Evolutionary conservation across 2,113 vertebrate genomes (phyloP).

Genomic region (Nicator chloris): DNA sequence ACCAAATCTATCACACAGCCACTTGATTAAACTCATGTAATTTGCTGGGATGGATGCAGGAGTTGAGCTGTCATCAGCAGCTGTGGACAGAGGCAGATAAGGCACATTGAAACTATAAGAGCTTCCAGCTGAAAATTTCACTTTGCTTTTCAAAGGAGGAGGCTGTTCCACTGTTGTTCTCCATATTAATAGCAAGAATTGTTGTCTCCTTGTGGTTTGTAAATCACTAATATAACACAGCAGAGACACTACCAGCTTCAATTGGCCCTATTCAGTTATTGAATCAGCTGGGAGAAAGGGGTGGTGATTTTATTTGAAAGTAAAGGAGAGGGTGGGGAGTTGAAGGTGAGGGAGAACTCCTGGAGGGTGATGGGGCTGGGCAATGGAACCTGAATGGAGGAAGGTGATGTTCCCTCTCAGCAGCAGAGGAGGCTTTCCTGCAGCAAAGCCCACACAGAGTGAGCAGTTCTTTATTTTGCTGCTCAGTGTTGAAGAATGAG

Average conservation of each 20-base stretch:
- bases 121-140: not conserved
- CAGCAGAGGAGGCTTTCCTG: not conserved
- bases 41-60: constrained; percentile 51
- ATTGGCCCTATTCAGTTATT: not conserved
- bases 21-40: constrained; percentile 69
- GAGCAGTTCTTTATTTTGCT: not conserved
- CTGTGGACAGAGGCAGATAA: constrained; percentile 49
- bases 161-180: not conserved
- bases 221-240: not conserved
- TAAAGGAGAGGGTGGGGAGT: not conserved
- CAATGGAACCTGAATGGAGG: not conserved
- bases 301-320: not conserved
- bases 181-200: not conserved
- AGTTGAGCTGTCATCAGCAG: constrained; percentile 54
- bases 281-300: not conserved
- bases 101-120: not conserved
- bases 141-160: not conserved
- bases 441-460: fast-evolving
- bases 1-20: constrained; percentile 45
- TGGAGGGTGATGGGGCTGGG: not conserved
- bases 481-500: not conserved
- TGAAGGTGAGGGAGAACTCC: not conserved
- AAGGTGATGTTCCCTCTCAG: not conserved
- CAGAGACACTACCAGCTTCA: not conserved
- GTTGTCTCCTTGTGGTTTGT: not conserved